Percentiles rank a stretch among this genome's conserved stretches.
phyloP scores from a whole-genome alignment of 2,888 invertebrate species.

The Malthinus seriepunctatus region DNA sequence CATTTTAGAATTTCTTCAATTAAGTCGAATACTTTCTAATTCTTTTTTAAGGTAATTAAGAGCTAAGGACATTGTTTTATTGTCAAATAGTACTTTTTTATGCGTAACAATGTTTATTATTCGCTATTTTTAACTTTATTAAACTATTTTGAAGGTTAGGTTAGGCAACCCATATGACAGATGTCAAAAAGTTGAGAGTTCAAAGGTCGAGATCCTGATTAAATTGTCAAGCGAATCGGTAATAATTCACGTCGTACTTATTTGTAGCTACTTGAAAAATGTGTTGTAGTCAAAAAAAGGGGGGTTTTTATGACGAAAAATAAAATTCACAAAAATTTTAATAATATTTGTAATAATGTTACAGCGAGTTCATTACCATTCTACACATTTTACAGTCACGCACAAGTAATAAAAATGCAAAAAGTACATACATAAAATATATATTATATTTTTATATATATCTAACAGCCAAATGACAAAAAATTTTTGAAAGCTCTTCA shows the following conservation, averaged over 20 bases:
- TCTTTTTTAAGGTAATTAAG: background rate
- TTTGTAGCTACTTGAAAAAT: too few species aligned
- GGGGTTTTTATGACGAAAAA: background rate
- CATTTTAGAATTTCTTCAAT: constrained; percentile 38
- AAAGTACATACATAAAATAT: constrained; percentile 28
- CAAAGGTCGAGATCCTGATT: too few species aligned
- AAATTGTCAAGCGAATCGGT: too few species aligned
- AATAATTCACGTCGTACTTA: too few species aligned
- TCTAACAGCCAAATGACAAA: constrained; percentile 28
- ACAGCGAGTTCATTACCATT: constrained; percentile 31
- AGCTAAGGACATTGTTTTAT: too few species aligned
- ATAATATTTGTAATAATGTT: constrained; percentile 30
- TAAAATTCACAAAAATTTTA: constrained; percentile 14
- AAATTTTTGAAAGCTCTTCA: constrained; percentile 4
- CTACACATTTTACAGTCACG: constrained; percentile 40
- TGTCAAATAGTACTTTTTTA: too few species aligned
- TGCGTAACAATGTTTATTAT: too few species aligned
- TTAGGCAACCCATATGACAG: too few species aligned
- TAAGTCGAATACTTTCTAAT: constrained; percentile 26
- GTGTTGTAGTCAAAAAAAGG: too few species aligned
- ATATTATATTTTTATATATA: constrained; percentile 9
- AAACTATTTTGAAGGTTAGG: too few species aligned
- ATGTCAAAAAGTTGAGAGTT: too few species aligned
- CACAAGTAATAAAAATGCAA: constrained; percentile 36
- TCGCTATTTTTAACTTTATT: too few species aligned